Evolutionary conservation across 2,113 vertebrate species (phyloP).

Genomic region (Cranoglanis bouderius): DNA sequence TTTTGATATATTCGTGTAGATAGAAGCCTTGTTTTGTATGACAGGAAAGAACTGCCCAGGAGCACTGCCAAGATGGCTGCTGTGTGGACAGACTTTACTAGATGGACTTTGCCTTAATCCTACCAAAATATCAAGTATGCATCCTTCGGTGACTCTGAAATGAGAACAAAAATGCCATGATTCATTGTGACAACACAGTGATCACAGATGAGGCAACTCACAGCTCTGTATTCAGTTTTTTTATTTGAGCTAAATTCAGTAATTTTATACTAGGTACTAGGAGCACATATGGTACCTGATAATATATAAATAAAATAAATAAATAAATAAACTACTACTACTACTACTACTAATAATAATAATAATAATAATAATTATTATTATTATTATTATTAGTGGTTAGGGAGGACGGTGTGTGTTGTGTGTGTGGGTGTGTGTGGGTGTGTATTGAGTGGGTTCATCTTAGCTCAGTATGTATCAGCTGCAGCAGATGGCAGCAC

Average conservation of each 20-base stretch:
- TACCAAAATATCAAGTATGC: neutral
- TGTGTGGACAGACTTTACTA: neutral
- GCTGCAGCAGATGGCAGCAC: neutral
- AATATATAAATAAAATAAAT: no score
- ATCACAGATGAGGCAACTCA: neutral
- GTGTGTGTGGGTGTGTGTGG: neutral
- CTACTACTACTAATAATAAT: no score
- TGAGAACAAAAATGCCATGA: neutral
- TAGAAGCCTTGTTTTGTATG: neutral
- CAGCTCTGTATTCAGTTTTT: neutral
- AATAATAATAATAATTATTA: no score
- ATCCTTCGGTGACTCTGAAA: neutral
- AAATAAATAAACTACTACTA: no score
- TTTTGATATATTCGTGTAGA: neutral
- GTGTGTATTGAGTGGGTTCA: neutral
- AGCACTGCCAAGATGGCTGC: neutral
- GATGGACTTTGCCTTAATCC: neutral
- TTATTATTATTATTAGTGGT: neutral
- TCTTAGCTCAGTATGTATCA: conserved; percentile 5
- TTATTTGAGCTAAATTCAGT: neutral
- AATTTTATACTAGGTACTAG: neutral
- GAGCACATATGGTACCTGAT: neutral
- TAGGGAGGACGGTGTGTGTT: neutral
- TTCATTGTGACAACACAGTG: neutral
- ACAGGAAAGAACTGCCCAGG: neutral